These are phyloP conservation scores for Indicator indicator DNA, from an alignment of 2,113 vertebrate genomes.

Conservation along the genomic window DNA sequence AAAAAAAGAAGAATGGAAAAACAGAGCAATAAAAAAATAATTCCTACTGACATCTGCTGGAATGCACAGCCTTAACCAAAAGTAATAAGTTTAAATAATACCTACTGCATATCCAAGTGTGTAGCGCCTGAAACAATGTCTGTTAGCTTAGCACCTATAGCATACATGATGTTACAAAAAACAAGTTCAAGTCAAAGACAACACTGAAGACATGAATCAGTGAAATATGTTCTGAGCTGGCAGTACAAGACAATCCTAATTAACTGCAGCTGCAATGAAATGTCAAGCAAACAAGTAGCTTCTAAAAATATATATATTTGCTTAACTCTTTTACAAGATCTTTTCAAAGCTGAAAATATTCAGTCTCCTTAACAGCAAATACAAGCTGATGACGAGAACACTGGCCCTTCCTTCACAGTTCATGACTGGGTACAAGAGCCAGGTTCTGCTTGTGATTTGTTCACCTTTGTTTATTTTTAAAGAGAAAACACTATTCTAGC, in stretches of 20 bases:
- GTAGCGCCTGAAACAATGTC: background rate
- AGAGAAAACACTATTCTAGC: background rate
- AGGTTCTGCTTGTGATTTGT: background rate
- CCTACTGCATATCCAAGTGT: background rate
- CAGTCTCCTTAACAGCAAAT: background rate
- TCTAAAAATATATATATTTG: background rate
- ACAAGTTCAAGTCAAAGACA: background rate
- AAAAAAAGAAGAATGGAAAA: background rate
- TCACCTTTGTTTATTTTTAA: background rate
- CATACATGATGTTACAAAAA: too few species aligned
- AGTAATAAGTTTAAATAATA: background rate
- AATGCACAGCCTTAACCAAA: background rate
- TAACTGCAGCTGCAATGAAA: background rate
- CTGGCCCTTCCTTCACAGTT: background rate
- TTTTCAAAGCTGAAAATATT: background rate
- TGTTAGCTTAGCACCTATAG: too few species aligned
- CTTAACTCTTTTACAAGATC: background rate
- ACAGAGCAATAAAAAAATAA: background rate
- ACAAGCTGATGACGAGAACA: background rate
- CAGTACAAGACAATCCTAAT: background rate
- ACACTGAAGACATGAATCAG: background rate
- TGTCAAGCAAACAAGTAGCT: background rate
- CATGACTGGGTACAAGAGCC: background rate
- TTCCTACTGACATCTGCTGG: background rate
- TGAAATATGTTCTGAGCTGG: background rate